phyloP scores from a whole-genome alignment of 2,888 invertebrate species.

The Catocala sponsa region DNA sequence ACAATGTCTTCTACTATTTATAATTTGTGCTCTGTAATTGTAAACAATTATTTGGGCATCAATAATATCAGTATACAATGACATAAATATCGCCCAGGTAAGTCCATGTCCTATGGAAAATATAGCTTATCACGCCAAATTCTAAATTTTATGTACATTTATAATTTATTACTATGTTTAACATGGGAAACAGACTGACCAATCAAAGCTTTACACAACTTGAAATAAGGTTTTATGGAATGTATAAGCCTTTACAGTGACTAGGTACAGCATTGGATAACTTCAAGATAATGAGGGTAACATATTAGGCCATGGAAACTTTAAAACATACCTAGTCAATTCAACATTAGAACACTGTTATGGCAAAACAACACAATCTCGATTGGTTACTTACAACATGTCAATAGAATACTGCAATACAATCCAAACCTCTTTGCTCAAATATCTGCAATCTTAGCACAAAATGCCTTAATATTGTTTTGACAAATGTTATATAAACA shows the following conservation, averaged over 20 bases:
- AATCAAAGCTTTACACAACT: slow-evolving; percentile 75
- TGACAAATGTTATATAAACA: slow-evolving; percentile 41
- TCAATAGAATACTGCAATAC: slow-evolving; percentile 81
- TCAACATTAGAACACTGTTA: slow-evolving; percentile 70
- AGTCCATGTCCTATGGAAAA: slow-evolving; percentile 57
- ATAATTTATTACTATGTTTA: slow-evolving; percentile 52
- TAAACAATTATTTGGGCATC: slow-evolving; percentile 13
- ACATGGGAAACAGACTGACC: slow-evolving; percentile 63
- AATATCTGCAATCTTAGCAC: slow-evolving; percentile 75
- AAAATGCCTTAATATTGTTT: slow-evolving; percentile 57
- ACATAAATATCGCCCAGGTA: slow-evolving; percentile 20
- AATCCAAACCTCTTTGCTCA: slow-evolving; percentile 63
- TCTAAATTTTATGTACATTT: slow-evolving; percentile 62
- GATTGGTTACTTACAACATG: slow-evolving; percentile 64
- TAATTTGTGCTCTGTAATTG: slow-evolving; percentile 31
- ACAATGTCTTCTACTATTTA: slow-evolving; percentile 3
- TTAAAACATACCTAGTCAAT: slow-evolving; percentile 70
- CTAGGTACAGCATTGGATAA: slow-evolving; percentile 70
- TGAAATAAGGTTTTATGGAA: slow-evolving; percentile 82
- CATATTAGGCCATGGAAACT: slow-evolving; percentile 44
- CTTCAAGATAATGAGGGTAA: slow-evolving; percentile 24
- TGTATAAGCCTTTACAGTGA: slow-evolving; percentile 82
- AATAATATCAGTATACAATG: slow-evolving; percentile 21
- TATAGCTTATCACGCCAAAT: slow-evolving; percentile 50
- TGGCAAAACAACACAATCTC: slow-evolving; percentile 69